Conservation (phyloP, 2,888 invertebrate genomes). For the Bellardia bayeri region DNA sequence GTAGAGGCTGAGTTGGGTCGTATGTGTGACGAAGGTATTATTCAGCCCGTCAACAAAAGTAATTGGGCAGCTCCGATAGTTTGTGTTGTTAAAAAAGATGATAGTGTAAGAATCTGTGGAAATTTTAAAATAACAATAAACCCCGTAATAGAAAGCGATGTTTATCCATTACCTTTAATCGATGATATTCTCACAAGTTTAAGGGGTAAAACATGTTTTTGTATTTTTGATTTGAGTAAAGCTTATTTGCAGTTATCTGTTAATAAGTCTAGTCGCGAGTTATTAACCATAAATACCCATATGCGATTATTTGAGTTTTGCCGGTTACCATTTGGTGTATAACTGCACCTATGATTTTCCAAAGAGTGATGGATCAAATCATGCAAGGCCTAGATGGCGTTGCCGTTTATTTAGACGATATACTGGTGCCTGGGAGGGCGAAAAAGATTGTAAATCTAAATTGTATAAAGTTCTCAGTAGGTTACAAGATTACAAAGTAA, state of each 20-base stretch:
- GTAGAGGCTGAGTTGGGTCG: slow-evolving; percentile 46
- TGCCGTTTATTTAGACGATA: slow-evolving; percentile 56
- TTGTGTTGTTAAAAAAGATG: slow-evolving; percentile 64
- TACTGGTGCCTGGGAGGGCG: too few relatives aligned
- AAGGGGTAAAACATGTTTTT: slow-evolving; percentile 72
- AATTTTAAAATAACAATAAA: slow-evolving; percentile 70
- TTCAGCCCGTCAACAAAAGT: slow-evolving; percentile 48
- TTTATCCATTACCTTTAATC: slow-evolving; percentile 60
- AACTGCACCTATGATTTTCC: slow-evolving; percentile 61
- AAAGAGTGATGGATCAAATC: slow-evolving; percentile 58
- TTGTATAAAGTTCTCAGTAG: too few relatives aligned
- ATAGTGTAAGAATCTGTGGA: slow-evolving; percentile 58
- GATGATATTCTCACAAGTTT: slow-evolving; percentile 57
- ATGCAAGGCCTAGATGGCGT: slow-evolving; percentile 47
- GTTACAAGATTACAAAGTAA: too few relatives aligned
- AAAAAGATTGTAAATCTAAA: too few relatives aligned
- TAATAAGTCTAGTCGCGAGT: slow-evolving; percentile 70
- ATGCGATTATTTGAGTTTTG: slow-evolving; percentile 66
- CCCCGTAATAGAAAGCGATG: slow-evolving; percentile 50
- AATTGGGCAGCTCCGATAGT: slow-evolving; percentile 44
- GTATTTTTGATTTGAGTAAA: slow-evolving; percentile 62
- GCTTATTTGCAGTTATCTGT: slow-evolving; percentile 72
- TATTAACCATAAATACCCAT: slow-evolving; percentile 77
- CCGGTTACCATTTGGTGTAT: slow-evolving; percentile 44
- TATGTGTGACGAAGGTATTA: slow-evolving; percentile 60